Evolutionary conservation across 2,888 invertebrate genomes (phyloP).

Genomic region (Cryptus armator): DNA sequence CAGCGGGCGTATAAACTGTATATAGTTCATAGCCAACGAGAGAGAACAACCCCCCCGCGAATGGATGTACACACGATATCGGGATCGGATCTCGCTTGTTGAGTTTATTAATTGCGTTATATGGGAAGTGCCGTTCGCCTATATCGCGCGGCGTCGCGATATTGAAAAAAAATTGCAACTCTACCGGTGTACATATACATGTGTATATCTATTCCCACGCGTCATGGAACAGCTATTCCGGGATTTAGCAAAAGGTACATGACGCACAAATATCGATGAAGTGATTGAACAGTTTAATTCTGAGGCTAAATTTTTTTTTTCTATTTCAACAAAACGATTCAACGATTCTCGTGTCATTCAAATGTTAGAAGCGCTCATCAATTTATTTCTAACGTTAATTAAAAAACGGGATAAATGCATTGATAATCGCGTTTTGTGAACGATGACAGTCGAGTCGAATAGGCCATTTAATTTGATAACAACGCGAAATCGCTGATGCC

Average conservation of each 20-base stretch:
- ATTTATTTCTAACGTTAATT: too few relatives aligned
- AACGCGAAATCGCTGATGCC: conserved; percentile 47
- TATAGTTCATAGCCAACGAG: background rate
- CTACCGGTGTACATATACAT: background rate
- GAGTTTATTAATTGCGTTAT: conserved; percentile 82
- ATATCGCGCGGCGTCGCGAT: conserved; percentile 59
- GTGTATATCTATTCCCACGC: background rate
- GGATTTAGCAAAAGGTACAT: conserved; percentile 2
- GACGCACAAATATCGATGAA: background rate
- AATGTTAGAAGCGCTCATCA: too few relatives aligned
- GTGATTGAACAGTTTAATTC: background rate
- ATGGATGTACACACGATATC: conserved; percentile 77
- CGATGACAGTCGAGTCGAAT: background rate
- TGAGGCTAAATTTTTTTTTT: background rate
- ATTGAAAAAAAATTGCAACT: conserved; percentile 75
- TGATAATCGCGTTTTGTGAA: background rate
- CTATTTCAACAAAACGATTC: background rate
- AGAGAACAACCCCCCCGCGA: conserved; percentile 57
- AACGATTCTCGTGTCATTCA: background rate
- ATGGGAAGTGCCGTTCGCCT: conserved; percentile 75
- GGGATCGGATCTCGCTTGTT: conserved; percentile 81
- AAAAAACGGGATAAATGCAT: background rate
- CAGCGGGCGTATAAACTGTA: conserved; percentile 29
- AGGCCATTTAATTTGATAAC: conserved; percentile 32
- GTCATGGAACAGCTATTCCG: conserved; percentile 5